A percentile compares a stretch with the other conserved stretches of the same genome.
These are phyloP conservation scores for Copidosoma floridanum DNA, from an alignment of 1,140 invertebrate genomes.

Conservation along the genomic window DNA sequence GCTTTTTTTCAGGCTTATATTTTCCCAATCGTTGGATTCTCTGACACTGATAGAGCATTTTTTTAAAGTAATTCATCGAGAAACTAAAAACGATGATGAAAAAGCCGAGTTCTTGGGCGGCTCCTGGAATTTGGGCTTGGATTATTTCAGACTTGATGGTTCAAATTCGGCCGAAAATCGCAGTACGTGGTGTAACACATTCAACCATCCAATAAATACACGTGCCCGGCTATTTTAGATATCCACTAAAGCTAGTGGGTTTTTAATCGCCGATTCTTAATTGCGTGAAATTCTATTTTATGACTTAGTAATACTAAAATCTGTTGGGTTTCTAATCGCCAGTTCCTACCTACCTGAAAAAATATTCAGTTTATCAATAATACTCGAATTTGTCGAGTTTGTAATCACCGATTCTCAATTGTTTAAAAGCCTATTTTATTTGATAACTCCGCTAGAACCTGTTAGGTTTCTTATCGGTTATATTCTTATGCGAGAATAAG, in stretches of 20 bases:
- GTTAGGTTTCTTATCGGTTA: too few relatives aligned
- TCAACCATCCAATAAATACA: conserved; percentile 79
- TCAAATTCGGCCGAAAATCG: conserved; percentile 76
- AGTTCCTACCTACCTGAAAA: too few relatives aligned
- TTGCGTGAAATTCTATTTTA: too few relatives aligned
- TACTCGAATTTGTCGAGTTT: too few relatives aligned
- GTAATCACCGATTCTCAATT: too few relatives aligned
- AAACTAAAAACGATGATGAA: conserved; percentile 54
- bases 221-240: conserved; percentile 89
- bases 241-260: conserved; percentile 91
- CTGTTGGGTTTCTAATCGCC: too few relatives aligned
- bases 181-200: conserved; percentile 75
- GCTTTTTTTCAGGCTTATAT: conserved; percentile 71
- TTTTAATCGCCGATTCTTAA: too few relatives aligned
- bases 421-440: too few relatives aligned
- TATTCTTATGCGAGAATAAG: too few relatives aligned
- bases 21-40: conserved; percentile 86
- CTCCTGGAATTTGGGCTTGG: conserved; percentile 75
- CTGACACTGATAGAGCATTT: conserved; percentile 92
- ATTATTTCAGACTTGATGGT: conserved; percentile 93
- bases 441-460: too few relatives aligned
- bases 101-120: conserved; percentile 54
- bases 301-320: too few relatives aligned
- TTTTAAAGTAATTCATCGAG: conserved; percentile 69
- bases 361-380: too few relatives aligned